Percentiles rank a stretch among this genome's conserved stretches.
These are phyloP conservation scores for Acanthisitta chloris DNA, from an alignment of 2,113 vertebrate genomes.

Conservation along the genomic window DNA sequence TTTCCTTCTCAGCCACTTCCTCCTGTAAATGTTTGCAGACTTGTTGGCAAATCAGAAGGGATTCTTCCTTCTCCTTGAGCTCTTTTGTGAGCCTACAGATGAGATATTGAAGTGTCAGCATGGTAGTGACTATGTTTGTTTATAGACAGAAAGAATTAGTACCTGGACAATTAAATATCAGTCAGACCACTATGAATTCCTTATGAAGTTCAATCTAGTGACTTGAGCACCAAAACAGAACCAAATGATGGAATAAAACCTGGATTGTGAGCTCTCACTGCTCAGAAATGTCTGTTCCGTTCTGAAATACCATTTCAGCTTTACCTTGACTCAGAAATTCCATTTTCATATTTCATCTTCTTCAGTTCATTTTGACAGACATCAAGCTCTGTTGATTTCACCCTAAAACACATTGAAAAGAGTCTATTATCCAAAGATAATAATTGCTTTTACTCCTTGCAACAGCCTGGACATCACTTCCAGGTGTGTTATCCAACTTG, in stretches of 20 bases:
- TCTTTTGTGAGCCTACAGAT: slow-evolving; percentile 78
- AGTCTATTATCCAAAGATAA: background rate
- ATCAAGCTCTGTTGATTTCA: slow-evolving; percentile 75
- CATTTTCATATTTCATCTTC: slow-evolving; percentile 74
- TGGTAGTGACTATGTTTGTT: background rate
- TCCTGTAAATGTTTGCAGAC: slow-evolving; percentile 74
- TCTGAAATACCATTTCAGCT: background rate
- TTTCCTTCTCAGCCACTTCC: slow-evolving; percentile 77
- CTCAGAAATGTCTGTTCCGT: background rate
- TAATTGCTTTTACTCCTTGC: background rate
- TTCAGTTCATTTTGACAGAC: slow-evolving; percentile 73
- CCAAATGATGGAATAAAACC: background rate
- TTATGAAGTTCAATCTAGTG: background rate
- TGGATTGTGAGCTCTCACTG: background rate
- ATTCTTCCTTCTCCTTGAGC: slow-evolving; percentile 83
- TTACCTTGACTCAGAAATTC: slow-evolving; percentile 79
- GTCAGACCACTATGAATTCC: background rate
- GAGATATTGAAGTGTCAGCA: background rate
- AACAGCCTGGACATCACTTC: background rate
- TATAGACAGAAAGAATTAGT: background rate
- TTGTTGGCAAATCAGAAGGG: slow-evolving; percentile 71
- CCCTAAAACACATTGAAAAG: slow-evolving; percentile 64
- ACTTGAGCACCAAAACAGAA: background rate
- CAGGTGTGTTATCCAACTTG: background rate
- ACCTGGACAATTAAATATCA: background rate